Percentiles rank a stretch among this genome's conserved stretches.
phyloP scores from a whole-genome alignment of 2,888 invertebrate species.

The Melikaiella ostensackeni region DNA sequence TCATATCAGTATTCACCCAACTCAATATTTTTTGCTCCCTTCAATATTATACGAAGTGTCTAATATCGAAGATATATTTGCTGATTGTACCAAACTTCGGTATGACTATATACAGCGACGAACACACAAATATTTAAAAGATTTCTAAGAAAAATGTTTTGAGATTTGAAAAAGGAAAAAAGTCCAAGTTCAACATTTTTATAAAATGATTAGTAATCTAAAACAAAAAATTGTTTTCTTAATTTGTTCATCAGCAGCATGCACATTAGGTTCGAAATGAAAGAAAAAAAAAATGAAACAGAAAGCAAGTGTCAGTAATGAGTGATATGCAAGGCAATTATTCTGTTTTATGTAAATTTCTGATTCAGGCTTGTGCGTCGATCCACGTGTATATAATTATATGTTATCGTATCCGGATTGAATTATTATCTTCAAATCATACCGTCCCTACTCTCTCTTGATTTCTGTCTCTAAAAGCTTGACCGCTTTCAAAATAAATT shows the following conservation, averaged over 20 bases:
- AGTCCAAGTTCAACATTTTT: too few relatives aligned
- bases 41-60: too few relatives aligned
- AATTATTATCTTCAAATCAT: neutral
- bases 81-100: too few relatives aligned
- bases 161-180: too few relatives aligned
- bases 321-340: neutral
- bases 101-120: too few relatives aligned
- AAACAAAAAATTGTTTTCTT: neutral
- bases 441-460: neutral
- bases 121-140: too few relatives aligned
- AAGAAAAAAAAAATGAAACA: neutral
- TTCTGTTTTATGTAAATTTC: constrained; percentile 4
- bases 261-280: neutral
- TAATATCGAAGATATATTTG: too few relatives aligned
- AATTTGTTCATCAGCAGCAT: neutral
- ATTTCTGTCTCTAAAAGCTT: neutral
- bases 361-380: neutral
- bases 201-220: too few relatives aligned
- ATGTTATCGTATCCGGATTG: neutral
- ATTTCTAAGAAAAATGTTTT: too few relatives aligned
- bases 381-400: neutral
- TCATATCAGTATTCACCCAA: too few relatives aligned
- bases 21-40: too few relatives aligned
- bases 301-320: constrained; percentile 3
- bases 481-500: neutral